Percentiles rank a stretch among this genome's conserved stretches.
These are phyloP conservation scores for Fissipunctia ypsillon DNA, from an alignment of 2,888 invertebrate genomes.

Conservation along the genomic window DNA sequence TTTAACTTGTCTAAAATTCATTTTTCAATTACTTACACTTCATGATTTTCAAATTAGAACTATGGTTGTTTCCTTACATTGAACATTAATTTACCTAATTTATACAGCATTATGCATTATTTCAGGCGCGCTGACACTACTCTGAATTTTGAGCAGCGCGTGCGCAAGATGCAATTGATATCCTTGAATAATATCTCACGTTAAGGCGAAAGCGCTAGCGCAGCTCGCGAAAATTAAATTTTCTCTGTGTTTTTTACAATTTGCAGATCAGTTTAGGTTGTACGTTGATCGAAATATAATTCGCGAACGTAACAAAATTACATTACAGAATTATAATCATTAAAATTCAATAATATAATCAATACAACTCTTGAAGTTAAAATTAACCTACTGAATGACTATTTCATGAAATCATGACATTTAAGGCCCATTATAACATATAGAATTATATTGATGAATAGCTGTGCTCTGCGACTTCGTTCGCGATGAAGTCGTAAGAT, in stretches of 20 bases:
- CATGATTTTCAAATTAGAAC: conserved; percentile 19
- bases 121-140: conserved; percentile 50
- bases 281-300: not conserved
- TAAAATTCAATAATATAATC: not conserved
- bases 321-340: not conserved
- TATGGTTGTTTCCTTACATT: conserved; percentile 53
- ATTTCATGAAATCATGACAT: not conserved
- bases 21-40: not conserved
- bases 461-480: no score
- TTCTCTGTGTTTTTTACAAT: not conserved
- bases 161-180: conserved; percentile 48
- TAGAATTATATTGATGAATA: not conserved
- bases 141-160: conserved; percentile 60
- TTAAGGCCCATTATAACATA: not conserved
- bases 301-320: not conserved
- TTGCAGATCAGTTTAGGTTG: no score
- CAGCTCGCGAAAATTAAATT: not conserved
- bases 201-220: not conserved
- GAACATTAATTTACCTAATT: conserved; percentile 50
- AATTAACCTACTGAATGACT: no score
- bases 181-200: conserved; percentile 59
- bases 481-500: no score
- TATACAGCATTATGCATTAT: conserved; percentile 54
- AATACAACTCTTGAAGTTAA: no score
- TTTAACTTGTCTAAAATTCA: not conserved